These are phyloP conservation scores for Agonopterix arenella DNA, from an alignment of 2,888 invertebrate genomes.

Conservation along the genomic window DNA sequence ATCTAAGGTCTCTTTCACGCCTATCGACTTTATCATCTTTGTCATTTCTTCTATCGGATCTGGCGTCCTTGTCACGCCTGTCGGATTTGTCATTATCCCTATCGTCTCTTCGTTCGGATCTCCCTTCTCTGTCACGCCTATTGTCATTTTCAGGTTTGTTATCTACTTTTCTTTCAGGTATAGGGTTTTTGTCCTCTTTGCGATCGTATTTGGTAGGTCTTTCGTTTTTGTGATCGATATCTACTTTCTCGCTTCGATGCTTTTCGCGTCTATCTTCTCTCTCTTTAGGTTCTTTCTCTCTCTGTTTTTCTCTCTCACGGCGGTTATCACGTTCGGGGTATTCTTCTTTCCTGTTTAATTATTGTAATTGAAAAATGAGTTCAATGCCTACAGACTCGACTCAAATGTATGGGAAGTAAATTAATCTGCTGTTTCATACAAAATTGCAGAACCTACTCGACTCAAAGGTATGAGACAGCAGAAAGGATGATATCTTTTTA, in stretches of 20 bases:
- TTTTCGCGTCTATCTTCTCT: conserved; percentile 22
- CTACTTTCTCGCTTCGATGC: conserved; percentile 19
- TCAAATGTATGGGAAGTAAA: too few relatives aligned
- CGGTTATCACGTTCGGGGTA: conserved; percentile 19
- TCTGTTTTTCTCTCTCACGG: conserved; percentile 18
- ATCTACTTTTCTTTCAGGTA: background rate
- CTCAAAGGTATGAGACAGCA: too few relatives aligned
- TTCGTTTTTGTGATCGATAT: conserved; percentile 13
- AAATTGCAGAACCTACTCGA: too few relatives aligned
- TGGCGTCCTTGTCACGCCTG: conserved; percentile 2
- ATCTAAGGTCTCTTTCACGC: conserved; percentile 2
- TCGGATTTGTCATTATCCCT: conserved; percentile 13
- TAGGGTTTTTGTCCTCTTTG: background rate
- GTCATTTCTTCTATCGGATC: conserved; percentile 2
- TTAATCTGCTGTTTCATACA: too few relatives aligned
- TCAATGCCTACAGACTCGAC: too few relatives aligned
- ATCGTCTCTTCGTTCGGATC: conserved; percentile 10
- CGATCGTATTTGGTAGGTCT: background rate
- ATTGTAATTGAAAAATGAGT: too few relatives aligned
- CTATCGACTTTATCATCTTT: background rate
- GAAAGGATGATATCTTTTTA: too few relatives aligned
- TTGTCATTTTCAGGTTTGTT: background rate
- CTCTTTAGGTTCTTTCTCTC: conserved; percentile 13
- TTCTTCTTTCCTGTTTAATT: conserved; percentile 33
- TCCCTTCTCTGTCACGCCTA: background rate